Conservation (phyloP, 2,797 vertebrate genomes). For the Galaxias olidus region DNA sequence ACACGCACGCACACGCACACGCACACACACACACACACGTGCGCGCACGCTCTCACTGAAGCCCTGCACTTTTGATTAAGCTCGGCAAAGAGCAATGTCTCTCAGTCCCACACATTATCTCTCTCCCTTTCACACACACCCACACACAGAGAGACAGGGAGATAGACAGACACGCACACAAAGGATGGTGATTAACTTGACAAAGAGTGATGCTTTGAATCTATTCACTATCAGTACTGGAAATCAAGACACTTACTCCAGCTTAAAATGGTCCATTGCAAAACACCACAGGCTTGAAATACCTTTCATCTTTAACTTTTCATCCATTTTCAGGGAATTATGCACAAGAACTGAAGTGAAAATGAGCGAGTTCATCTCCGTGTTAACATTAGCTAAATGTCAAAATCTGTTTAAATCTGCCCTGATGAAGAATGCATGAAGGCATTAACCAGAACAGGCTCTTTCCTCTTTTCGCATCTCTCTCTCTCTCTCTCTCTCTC, state of each 20-base stretch:
- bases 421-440: slow-evolving; percentile 38
- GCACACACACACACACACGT: not conserved
- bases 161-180: too few species aligned
- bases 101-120: slow-evolving; percentile 24
- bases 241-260: slow-evolving; percentile 39
- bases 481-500: not conserved
- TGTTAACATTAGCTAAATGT: not conserved
- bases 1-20: not conserved
- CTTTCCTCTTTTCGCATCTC: slow-evolving; percentile 31
- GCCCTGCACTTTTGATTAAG: slow-evolving; percentile 4
- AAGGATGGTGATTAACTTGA: too few species aligned
- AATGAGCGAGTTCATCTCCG: too few species aligned
- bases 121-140: too few species aligned
- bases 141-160: too few species aligned
- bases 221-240: slow-evolving; percentile 15
- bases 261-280: slow-evolving; percentile 1
- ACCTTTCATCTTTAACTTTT: slow-evolving; percentile 11
- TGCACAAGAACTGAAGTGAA: too few species aligned
- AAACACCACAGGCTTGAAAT: slow-evolving; percentile 23
- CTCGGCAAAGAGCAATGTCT: slow-evolving; percentile 47
- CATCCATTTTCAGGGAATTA: slow-evolving; percentile 14
- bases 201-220: too few species aligned
- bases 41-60: not conserved
- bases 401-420: slow-evolving; percentile 12
- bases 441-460: slow-evolving; percentile 29